Evolutionary conservation across 2,113 vertebrate species (phyloP), one percentile per base, ranked within the genome.

Genomic region (Echinops telfairi): DNA sequence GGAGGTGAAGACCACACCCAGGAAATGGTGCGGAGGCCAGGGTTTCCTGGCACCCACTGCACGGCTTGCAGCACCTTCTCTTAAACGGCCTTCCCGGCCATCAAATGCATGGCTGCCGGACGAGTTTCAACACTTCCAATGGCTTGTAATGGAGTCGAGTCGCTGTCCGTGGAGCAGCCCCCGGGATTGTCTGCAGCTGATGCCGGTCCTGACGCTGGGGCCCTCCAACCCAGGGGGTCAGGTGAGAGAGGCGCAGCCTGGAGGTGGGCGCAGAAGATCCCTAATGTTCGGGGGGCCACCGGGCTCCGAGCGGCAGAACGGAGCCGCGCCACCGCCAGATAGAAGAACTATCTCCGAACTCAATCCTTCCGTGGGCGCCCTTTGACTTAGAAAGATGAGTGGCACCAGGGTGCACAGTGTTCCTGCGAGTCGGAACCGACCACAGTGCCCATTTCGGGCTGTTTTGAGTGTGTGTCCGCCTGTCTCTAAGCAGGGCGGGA

Each of bases 271-370:
- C 22, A 75, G n/a, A n/a, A 25, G 60, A 53, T 53, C 47, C 47
- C 47, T 53, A 53, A 53, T 62, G 60, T 25, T 62, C 20, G 62
- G 16, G 62, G 22, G 22, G 6, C 62, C 19, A 7, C 19, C 58
- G 47, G 47, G 12, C 2, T 36, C 5, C 0, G 7, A 10, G 17
- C 14, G 22, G 57, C 31, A 33, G 0, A 29, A 33, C 17, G 25
- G 8, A 5, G 14, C 60, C 36, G 8, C 3, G 33, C 31, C 23
- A 68, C 19, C 15, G 20, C 53, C 31, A 40, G 29, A 9, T 29
- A 64, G 22, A 68, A 53, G 86, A 47, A 38, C 64, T 25, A 64
- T 60, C 25, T 47, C 33, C 68, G 47, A 76, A 85, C 0, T 10
- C 43, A 60, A 31, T 40, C 20, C 43, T 79, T 79, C 33, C 12